Evolutionary conservation across 2,888 invertebrate species (phyloP).

Genomic region (Meiosimyza platycephala): DNA sequence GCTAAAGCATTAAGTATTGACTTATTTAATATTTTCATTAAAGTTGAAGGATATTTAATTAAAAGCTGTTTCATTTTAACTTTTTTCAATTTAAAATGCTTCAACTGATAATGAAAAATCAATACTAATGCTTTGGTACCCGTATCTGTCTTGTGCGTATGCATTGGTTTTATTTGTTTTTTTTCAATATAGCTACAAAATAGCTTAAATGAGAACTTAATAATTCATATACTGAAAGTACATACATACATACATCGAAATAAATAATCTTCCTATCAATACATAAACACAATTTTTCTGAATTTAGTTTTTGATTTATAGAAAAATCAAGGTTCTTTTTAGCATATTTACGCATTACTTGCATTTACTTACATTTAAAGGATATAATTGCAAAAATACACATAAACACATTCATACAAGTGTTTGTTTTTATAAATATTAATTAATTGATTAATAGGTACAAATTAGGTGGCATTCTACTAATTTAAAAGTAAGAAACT

Average conservation of each 20-base stretch:
- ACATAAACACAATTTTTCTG: too few species aligned
- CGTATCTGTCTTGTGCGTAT: background rate
- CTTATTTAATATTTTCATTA: too few species aligned
- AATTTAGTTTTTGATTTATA: too few species aligned
- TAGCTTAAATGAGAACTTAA: slow-evolving; percentile 11
- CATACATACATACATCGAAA: too few species aligned
- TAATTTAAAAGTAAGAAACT: too few species aligned
- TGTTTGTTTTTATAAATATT: slow-evolving; percentile 10
- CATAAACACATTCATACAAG: slow-evolving; percentile 16
- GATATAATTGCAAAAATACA: background rate
- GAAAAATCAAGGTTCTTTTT: too few species aligned
- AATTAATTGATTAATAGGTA: slow-evolving; percentile 31
- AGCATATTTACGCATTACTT: background rate
- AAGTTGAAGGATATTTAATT: too few species aligned
- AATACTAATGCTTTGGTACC: background rate
- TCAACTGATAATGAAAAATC: background rate
- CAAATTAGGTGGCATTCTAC: slow-evolving; percentile 29
- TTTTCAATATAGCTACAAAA: background rate
- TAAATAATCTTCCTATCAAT: too few species aligned
- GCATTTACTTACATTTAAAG: background rate
- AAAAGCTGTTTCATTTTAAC: too few species aligned
- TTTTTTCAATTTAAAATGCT: too few species aligned
- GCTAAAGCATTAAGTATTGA: too few species aligned
- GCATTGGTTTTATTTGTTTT: background rate
- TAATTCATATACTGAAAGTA: background rate